These are phyloP conservation scores for Syrmaticus mikado DNA, from an alignment of 2,113 vertebrate species.

Conservation along the genomic window DNA sequence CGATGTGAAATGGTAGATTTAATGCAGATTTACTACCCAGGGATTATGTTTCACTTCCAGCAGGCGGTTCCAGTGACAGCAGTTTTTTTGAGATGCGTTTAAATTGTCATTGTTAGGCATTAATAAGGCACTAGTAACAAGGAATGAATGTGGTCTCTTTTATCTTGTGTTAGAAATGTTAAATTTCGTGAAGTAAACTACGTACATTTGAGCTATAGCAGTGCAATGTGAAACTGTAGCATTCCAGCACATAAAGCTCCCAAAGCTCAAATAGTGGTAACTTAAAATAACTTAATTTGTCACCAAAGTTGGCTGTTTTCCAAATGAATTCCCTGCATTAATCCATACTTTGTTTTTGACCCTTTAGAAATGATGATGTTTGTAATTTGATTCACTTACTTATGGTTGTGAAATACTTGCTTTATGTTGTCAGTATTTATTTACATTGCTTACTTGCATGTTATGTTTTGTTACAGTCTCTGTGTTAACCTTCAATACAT, in stretches of 20 bases:
- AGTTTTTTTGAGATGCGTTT: background rate
- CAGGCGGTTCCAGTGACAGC: background rate
- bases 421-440: background rate
- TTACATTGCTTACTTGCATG: background rate
- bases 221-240: background rate
- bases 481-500: background rate
- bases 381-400: background rate
- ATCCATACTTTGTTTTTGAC: background rate
- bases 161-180: background rate
- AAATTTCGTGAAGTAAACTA: background rate
- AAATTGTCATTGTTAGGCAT: background rate
- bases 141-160: background rate
- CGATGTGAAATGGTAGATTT: background rate
- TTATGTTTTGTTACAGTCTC: background rate
- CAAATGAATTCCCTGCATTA: background rate
- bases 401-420: background rate
- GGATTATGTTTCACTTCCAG: background rate
- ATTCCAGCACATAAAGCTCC: background rate
- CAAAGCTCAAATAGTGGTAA: background rate
- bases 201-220: background rate
- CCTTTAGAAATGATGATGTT: background rate
- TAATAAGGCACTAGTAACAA: background rate
- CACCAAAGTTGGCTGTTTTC: background rate
- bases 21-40: background rate
- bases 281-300: background rate